Percentiles rank a stretch among this genome's conserved stretches.
phyloP scores from a whole-genome alignment of 2,113 vertebrate species.

The Alouatta palliata region DNA sequence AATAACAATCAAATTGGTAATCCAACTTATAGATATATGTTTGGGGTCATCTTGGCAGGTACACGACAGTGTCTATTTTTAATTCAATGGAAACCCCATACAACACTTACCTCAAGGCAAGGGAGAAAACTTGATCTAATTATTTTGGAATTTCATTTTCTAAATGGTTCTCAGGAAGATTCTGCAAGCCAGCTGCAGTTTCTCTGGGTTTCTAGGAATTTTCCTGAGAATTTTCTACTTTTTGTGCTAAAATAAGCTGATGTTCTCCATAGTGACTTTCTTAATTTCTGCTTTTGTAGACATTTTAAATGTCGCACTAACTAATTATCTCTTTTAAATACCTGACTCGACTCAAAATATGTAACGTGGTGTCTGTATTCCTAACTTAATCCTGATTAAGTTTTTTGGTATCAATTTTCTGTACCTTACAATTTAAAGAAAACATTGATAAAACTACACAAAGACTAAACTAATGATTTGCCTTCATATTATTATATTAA shows the following conservation, averaged over 20 bases:
- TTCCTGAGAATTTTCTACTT: background rate
- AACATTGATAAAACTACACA: background rate
- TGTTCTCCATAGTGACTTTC: background rate
- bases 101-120: background rate
- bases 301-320: background rate
- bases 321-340: background rate
- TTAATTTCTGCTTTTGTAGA: background rate
- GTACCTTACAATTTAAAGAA: background rate
- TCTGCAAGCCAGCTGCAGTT: background rate
- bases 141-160: background rate
- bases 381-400: background rate
- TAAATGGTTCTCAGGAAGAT: background rate
- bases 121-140: background rate
- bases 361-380: background rate
- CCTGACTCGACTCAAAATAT: background rate
- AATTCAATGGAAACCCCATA: background rate
- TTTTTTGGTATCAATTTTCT: background rate
- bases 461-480: background rate
- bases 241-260: background rate
- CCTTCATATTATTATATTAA: background rate
- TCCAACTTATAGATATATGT: background rate
- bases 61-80: background rate
- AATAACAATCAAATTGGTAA: conserved; percentile 25
- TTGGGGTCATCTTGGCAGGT: background rate
- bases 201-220: background rate